These are phyloP conservation scores for Drosophila neotestacea DNA, from an alignment of 2,888 invertebrate species.

Conservation along the genomic window DNA sequence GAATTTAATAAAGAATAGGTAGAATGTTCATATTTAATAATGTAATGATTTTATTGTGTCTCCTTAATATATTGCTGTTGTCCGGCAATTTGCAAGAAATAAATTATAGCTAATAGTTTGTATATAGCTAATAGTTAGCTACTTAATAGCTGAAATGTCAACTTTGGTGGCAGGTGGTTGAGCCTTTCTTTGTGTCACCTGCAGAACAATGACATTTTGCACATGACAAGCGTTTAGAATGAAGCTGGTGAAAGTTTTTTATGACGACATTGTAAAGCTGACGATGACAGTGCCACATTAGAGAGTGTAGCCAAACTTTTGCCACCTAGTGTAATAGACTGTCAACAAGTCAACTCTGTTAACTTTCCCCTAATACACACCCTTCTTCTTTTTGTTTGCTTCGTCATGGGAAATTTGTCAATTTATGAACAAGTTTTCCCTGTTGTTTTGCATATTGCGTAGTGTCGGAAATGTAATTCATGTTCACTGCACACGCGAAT, in stretches of 20 bases:
- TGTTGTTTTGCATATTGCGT: slow-evolving; percentile 18
- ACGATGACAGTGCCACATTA: slow-evolving; percentile 55
- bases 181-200: not conserved
- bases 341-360: slow-evolving; percentile 23
- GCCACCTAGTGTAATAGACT: slow-evolving; percentile 48
- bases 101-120: too few species aligned
- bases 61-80: too few species aligned
- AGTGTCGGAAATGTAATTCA: slow-evolving; percentile 3
- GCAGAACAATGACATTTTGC: slow-evolving; percentile 31
- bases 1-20: too few species aligned
- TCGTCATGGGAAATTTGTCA: slow-evolving; percentile 31
- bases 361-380: not conserved
- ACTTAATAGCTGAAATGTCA: too few species aligned
- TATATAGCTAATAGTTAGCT: too few species aligned
- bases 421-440: slow-evolving; percentile 28
- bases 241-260: slow-evolving; percentile 25
- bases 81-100: too few species aligned
- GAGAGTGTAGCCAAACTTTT: slow-evolving; percentile 46
- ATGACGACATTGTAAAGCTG: slow-evolving; percentile 37
- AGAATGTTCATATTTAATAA: too few species aligned
- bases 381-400: not conserved
- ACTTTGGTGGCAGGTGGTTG: slow-evolving; percentile 5
- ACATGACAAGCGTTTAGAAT: slow-evolving; percentile 32
- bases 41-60: too few species aligned
- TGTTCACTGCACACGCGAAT: not conserved